phyloP scores from a whole-genome alignment of 1,140 invertebrate species.

The Heliconius congener region DNA sequence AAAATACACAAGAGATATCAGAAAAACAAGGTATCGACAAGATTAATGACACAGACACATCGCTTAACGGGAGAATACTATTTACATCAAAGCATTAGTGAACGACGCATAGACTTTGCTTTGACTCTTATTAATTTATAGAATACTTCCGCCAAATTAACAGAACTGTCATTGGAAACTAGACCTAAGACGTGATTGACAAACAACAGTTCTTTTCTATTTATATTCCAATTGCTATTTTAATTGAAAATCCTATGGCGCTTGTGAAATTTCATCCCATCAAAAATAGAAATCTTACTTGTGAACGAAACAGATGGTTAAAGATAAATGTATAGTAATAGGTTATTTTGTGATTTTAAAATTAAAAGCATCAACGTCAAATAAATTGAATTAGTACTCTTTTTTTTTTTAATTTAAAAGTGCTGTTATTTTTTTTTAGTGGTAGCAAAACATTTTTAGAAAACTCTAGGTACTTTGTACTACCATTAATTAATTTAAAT shows the following conservation, averaged over 20 bases:
- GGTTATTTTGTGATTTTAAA: no score
- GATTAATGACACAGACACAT: conserved; percentile 54
- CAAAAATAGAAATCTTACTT: no score
- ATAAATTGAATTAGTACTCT: no score
- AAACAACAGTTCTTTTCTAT: neutral
- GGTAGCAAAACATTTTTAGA: neutral
- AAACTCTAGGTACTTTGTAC: neutral
- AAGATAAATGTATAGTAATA: no score
- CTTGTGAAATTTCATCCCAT: no score
- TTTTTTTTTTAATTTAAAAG: no score
- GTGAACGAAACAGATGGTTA: no score
- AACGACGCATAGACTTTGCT: conserved; percentile 52
- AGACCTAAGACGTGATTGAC: neutral
- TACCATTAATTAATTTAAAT: conserved; percentile 4
- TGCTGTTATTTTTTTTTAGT: no score
- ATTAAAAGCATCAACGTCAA: no score
- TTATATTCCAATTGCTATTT: neutral
- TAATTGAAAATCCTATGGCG: no score
- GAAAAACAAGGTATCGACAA: conserved; percentile 60
- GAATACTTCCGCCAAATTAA: conserved; percentile 18
- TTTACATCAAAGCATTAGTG: conserved; percentile 56
- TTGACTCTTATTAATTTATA: conserved; percentile 24
- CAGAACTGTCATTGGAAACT: conserved; percentile 31
- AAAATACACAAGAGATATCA: conserved; percentile 49
- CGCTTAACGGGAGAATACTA: conserved; percentile 25